Evolutionary conservation across 2,888 invertebrate genomes (phyloP).

Genomic region (Ormyrus labotus): DNA sequence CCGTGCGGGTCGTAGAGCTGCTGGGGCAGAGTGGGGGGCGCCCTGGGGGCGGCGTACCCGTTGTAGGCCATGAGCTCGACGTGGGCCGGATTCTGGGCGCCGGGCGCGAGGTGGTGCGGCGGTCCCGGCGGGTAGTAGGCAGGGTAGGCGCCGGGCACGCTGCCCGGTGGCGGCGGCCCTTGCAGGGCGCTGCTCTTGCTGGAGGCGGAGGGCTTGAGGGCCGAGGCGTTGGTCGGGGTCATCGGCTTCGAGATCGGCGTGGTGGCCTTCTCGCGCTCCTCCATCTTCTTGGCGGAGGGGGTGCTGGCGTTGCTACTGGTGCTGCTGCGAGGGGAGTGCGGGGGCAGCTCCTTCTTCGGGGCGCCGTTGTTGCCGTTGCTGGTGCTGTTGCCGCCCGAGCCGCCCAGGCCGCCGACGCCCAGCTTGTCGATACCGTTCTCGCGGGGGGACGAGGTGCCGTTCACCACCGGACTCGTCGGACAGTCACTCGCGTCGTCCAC

Average conservation of each 20-base stretch:
- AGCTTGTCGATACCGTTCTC: conserved; percentile 91
- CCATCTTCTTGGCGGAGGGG: conserved; percentile 89
- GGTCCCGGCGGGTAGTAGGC: conserved; percentile 77
- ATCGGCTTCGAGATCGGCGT: conserved; percentile 93
- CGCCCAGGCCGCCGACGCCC: conserved; percentile 70
- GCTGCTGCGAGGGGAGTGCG: conserved; percentile 82
- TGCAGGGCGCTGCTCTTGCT: conserved; percentile 71
- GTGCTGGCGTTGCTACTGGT: conserved; percentile 93
- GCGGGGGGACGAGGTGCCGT: conserved; percentile 89
- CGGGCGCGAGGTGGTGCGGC: conserved; percentile 80
- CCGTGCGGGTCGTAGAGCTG: conserved; percentile 83
- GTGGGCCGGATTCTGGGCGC: conserved; percentile 78
- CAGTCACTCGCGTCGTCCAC: conserved; percentile 97
- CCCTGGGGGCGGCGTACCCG: conserved; percentile 79
- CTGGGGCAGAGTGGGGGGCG: conserved; percentile 76
- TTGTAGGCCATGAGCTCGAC: conserved; percentile 81
- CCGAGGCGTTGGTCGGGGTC: conserved; percentile 84
- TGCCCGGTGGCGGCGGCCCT: conserved; percentile 72
- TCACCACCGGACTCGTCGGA: conserved; percentile 87
- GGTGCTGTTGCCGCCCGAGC: conserved; percentile 59
- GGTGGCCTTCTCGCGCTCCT: conserved; percentile 88
- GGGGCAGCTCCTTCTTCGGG: conserved; percentile 70
- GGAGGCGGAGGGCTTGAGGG: conserved; percentile 65
- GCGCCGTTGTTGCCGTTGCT: conserved; percentile 65
- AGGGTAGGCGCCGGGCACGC: conserved; percentile 70